A percentile compares a stretch with the other conserved stretches of the same genome.
These are phyloP conservation scores for Botia almorhae DNA, from an alignment of 2,797 vertebrate species.

Conservation along the genomic window DNA sequence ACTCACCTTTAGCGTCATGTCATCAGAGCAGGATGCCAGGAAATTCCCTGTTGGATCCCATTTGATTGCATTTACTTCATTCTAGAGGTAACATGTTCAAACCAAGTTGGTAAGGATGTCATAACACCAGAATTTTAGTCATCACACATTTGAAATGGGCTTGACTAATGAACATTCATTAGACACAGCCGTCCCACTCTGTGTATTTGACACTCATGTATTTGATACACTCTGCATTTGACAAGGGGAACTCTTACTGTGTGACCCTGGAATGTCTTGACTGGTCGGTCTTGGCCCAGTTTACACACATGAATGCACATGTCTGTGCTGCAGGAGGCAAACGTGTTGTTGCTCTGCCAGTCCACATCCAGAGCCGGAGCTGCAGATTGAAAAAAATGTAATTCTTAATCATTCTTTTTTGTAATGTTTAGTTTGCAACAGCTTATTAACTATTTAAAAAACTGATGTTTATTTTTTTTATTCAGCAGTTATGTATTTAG, in stretches of 20 bases:
- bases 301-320: conserved; percentile 99
- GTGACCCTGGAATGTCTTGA: conserved; percentile 99
- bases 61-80: conserved; percentile 99
- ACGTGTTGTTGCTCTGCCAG: conserved; percentile 99
- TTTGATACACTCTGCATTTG: too few relatives aligned
- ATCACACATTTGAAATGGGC: not conserved
- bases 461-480: too few relatives aligned
- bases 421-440: too few relatives aligned
- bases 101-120: not conserved
- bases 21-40: conserved; percentile 97
- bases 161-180: too few relatives aligned
- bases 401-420: not conserved
- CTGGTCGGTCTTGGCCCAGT: conserved; percentile 95
- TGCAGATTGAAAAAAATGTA: conserved; percentile 58
- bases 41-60: conserved; percentile 99
- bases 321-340: conserved; percentile 98
- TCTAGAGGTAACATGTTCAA: conserved; percentile 73
- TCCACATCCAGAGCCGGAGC: conserved; percentile 97
- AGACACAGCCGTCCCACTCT: too few relatives aligned
- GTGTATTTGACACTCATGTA: too few relatives aligned
- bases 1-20: conserved; percentile 98
- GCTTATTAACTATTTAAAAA: too few relatives aligned
- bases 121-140: not conserved
- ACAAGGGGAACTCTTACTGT: conserved; percentile 78
- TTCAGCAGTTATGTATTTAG: too few relatives aligned